Evolutionary conservation across 2,113 vertebrate genomes (phyloP).

Genomic region (Clarias macrocephalus): DNA sequence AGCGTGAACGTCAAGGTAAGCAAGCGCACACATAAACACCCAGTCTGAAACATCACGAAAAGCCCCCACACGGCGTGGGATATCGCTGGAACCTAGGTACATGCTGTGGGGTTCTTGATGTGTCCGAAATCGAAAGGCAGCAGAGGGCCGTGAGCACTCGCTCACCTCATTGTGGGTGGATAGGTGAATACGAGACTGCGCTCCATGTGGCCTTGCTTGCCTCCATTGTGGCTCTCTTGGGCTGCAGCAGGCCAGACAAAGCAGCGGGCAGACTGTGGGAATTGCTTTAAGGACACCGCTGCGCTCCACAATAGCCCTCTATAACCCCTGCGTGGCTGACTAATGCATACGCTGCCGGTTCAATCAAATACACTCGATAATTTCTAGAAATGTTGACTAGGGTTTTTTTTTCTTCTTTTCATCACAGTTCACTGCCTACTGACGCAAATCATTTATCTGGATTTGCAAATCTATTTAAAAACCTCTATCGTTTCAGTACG

Average conservation of each 20-base stretch:
- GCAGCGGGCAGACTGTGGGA: constrained; percentile 17
- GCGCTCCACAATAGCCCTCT: constrained; percentile 29
- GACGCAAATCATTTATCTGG: background rate
- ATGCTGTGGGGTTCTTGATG: constrained; percentile 22
- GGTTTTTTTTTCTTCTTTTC: background rate
- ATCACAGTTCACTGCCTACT: background rate
- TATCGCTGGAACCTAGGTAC: constrained; percentile 14
- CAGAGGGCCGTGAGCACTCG: background rate
- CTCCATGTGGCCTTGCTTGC: constrained; percentile 37
- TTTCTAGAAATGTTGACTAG: background rate
- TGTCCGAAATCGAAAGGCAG: constrained; percentile 3
- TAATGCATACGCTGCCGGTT: constrained; percentile 9
- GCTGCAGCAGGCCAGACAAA: constrained; percentile 26
- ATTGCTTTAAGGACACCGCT: constrained; percentile 44
- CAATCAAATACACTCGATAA: constrained; percentile 33
- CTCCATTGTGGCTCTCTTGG: constrained; percentile 18
- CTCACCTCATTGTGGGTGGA: constrained; percentile 20
- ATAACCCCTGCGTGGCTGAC: constrained; percentile 17
- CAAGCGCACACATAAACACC: constrained; percentile 7
- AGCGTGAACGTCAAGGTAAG: background rate
- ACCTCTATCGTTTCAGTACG: background rate
- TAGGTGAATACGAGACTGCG: constrained; percentile 8
- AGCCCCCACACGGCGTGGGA: constrained; percentile 2
- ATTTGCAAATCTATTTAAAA: background rate
- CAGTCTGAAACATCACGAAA: constrained; percentile 17